A percentile compares a stretch with the other conserved stretches of the same genome.
Evolutionary conservation across 2,888 invertebrate genomes (phyloP).

Genomic region (Trachelus troglodyta): DNA sequence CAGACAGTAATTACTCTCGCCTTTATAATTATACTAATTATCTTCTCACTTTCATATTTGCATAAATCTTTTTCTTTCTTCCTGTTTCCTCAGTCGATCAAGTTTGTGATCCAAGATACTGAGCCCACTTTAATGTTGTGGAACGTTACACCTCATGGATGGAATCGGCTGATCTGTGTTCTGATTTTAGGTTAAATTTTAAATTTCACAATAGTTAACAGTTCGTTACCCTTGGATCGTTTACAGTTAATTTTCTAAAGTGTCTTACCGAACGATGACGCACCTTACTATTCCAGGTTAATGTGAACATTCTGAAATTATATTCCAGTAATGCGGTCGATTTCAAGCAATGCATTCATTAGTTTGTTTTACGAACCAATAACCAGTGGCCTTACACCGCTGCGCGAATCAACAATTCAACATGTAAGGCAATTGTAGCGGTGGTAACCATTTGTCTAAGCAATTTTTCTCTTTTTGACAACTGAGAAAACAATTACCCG

Average conservation of each 20-base stretch:
- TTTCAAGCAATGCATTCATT: constrained; percentile 62
- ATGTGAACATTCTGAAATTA: constrained; percentile 50
- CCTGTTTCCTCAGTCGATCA: neutral
- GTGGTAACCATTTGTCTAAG: constrained; percentile 24
- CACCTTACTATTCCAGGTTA: neutral
- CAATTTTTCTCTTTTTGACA: constrained; percentile 31
- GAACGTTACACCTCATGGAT: neutral
- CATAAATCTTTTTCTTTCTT: constrained; percentile 27
- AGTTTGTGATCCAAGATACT: neutral
- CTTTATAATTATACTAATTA: constrained; percentile 36
- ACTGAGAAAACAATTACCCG: constrained; percentile 33
- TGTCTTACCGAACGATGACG: constrained; percentile 16
- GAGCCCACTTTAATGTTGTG: neutral
- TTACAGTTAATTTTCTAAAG: constrained; percentile 42
- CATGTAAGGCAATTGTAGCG: constrained; percentile 61
- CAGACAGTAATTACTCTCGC: constrained; percentile 47
- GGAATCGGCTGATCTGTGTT: neutral
- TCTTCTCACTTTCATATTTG: constrained; percentile 61
- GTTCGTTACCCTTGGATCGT: neutral
- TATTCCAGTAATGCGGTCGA: constrained; percentile 37
- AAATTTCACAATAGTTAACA: neutral
- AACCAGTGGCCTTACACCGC: constrained; percentile 39
- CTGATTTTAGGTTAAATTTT: neutral
- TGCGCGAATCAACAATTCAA: constrained; percentile 57
- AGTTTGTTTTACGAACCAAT: constrained; percentile 57